Evolutionary conservation across 2,888 invertebrate species (phyloP), one percentile per base, ranked within the genome.

Genomic region (Dichetophora obliterata): DNA sequence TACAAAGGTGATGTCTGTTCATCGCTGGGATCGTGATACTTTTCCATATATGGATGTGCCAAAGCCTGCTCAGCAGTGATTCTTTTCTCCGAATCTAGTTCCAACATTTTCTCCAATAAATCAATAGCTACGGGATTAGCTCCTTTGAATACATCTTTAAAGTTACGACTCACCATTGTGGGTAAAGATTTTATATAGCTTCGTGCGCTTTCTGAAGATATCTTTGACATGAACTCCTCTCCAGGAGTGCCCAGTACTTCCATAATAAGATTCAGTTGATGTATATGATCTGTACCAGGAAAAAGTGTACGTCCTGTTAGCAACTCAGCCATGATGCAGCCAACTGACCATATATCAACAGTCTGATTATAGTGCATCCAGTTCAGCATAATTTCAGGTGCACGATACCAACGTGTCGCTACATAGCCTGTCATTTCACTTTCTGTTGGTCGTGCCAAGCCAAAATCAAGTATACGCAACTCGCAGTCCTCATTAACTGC

Each of bases 311-410:
- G 93, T 75, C 98, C 95, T 0, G 98, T 98, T 81, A 99, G 91
- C 83, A 99, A 91, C 90, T 99, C 99, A 16, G 98, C 99, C 96
- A 99, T 98, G 84, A 99, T 99, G 90, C 99, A 99, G 31, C 99
- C 99, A 68, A 99, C 98, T 0, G 98, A 98, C 99, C 99, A 99
- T 88, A 99, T 97, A 89, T 99, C 99, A 79, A 99, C 99, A 80
- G 98, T 99, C 90, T 98, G 97, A 90, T 98, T 98, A 89, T 99
- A 99, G 88, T 98, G 98, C 99, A 99, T 99, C 99, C 99, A 99
- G 89, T 99, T 99, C 52, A 99, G 93, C 98, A 99, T 99, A 81
- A 99, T 99, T 92, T 99, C 99, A n/a, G 99, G 99, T 16, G 99
- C 99, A 81, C 99, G 92, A 87, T 97, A 97, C 96, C 96, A 96